A percentile compares a stretch with the other conserved stretches of the same genome.
These are phyloP conservation scores for Temnothorax unifasciatus DNA, from an alignment of 2,888 invertebrate species.

Conservation along the genomic window DNA sequence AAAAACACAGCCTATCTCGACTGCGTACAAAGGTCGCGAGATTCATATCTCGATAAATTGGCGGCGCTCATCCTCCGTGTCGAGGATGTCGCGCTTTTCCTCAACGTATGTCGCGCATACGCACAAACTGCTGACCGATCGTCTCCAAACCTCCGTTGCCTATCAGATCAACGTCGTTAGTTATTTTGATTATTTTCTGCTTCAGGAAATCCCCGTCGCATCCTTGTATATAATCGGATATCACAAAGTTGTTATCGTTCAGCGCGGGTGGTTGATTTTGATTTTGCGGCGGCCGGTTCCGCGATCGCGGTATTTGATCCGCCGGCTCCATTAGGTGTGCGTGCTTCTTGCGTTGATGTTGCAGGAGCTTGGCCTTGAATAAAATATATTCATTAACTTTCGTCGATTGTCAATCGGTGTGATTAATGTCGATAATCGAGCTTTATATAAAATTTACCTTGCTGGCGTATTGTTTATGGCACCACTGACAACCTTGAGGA, in stretches of 20 bases:
- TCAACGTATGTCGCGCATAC: slow-evolving; percentile 85
- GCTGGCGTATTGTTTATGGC: slow-evolving; percentile 95
- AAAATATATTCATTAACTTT: background rate
- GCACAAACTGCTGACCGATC: slow-evolving; percentile 81
- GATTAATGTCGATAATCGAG: background rate
- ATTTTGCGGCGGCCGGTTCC: slow-evolving; percentile 82
- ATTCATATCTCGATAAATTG: slow-evolving; percentile 85
- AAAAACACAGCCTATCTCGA: slow-evolving; percentile 75
- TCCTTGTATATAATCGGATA: slow-evolving; percentile 78
- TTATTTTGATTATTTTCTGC: slow-evolving; percentile 80
- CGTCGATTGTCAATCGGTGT: background rate
- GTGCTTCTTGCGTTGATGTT: slow-evolving; percentile 90
- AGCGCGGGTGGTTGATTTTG: slow-evolving; percentile 80
- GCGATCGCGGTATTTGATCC: slow-evolving; percentile 83
- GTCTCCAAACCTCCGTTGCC: slow-evolving; percentile 75
- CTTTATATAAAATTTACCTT: slow-evolving; percentile 86
- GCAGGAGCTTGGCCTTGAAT: slow-evolving; percentile 89
- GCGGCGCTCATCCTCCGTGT: slow-evolving; percentile 69
- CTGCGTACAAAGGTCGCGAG: slow-evolving; percentile 83
- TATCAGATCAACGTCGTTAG: slow-evolving; percentile 78
- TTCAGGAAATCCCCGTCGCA: slow-evolving; percentile 79
- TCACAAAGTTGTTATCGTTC: slow-evolving; percentile 78
- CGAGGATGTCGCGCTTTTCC: slow-evolving; percentile 66
- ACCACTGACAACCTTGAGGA: slow-evolving; percentile 92
- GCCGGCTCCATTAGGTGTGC: slow-evolving; percentile 86